A percentile compares a stretch with the other conserved stretches of the same genome.
Conservation (phyloP, 2,797 vertebrate species). For the Dendrocincla tyrannina region DNA sequence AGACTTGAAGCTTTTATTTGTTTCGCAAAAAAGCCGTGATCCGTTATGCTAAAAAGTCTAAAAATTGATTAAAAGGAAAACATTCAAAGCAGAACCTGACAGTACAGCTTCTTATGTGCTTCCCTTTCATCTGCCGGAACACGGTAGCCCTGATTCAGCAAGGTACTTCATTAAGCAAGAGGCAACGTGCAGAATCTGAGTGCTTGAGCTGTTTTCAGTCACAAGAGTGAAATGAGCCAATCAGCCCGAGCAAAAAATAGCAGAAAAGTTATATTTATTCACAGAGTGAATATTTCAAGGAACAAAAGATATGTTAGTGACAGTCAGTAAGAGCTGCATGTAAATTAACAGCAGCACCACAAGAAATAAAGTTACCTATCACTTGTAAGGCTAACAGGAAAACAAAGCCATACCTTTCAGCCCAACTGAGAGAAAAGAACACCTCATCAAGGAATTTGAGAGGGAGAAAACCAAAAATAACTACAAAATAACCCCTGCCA, state of each 20-base stretch:
- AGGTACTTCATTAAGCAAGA: conserved; percentile 57
- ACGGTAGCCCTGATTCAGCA: conserved; percentile 54
- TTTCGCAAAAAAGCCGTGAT: neutral
- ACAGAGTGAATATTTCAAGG: conserved; percentile 34
- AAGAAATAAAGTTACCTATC: neutral
- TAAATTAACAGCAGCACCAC: conserved; percentile 41
- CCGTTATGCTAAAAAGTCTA: conserved; percentile 44
- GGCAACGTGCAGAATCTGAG: neutral
- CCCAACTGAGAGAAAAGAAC: neutral
- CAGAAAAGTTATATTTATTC: conserved; percentile 58
- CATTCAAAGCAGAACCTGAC: conserved; percentile 61
- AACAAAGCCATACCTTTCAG: neutral
- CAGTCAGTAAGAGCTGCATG: conserved; percentile 31
- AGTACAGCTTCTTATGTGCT: conserved; percentile 28
- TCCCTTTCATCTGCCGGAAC: conserved; percentile 47
- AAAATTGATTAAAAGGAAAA: conserved; percentile 58
- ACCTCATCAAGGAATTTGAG: neutral
- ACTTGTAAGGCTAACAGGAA: neutral
- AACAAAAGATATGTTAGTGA: conserved; percentile 55
- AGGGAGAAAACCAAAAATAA: accelerated
- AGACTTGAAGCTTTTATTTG: conserved; percentile 52
- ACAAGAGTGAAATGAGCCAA: conserved; percentile 43
- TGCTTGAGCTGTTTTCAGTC: neutral
- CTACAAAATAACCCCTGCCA: accelerated
- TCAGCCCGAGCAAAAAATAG: conserved; percentile 35